phyloP scores from a whole-genome alignment of 1,140 invertebrate genomes.

The Drosophila athabasca region DNA sequence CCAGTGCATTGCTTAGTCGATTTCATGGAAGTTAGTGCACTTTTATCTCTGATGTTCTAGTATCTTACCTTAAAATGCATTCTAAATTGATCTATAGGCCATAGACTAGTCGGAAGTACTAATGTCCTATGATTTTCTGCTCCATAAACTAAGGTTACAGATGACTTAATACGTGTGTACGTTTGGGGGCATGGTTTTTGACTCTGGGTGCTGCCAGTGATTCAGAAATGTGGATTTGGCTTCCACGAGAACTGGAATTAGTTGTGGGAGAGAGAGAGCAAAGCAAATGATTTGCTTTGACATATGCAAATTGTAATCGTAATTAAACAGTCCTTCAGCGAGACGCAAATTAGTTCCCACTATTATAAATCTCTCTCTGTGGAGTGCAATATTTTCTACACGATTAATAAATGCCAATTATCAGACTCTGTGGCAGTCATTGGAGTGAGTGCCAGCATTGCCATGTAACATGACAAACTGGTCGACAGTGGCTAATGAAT shows the following conservation, averaged over 20 bases:
- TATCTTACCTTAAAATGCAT: too few species aligned
- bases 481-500: constrained; percentile 77
- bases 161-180: constrained; percentile 62
- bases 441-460: background rate
- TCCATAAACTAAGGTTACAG: constrained; percentile 29
- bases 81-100: too few species aligned
- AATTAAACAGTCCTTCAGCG: constrained; percentile 66
- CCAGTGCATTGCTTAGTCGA: too few species aligned
- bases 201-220: too few species aligned
- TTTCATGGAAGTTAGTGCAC: too few species aligned
- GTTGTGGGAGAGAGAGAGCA: background rate
- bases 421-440: constrained; percentile 18
- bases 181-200: constrained; percentile 13
- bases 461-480: constrained; percentile 66
- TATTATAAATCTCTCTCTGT: constrained; percentile 39
- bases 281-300: constrained; percentile 50
- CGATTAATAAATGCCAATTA: constrained; percentile 68
- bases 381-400: constrained; percentile 55
- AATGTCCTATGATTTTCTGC: too few species aligned
- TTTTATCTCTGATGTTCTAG: too few species aligned
- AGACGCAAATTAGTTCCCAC: constrained; percentile 65
- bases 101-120: background rate
- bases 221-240: too few species aligned
- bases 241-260: too few species aligned
- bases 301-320: constrained; percentile 68